Percentiles rank a stretch among this genome's conserved stretches.
These are phyloP conservation scores for Crambe crambe DNA, from an alignment of 37 sponge, comb jelly and placozoan genomes.

Conservation along the genomic window DNA sequence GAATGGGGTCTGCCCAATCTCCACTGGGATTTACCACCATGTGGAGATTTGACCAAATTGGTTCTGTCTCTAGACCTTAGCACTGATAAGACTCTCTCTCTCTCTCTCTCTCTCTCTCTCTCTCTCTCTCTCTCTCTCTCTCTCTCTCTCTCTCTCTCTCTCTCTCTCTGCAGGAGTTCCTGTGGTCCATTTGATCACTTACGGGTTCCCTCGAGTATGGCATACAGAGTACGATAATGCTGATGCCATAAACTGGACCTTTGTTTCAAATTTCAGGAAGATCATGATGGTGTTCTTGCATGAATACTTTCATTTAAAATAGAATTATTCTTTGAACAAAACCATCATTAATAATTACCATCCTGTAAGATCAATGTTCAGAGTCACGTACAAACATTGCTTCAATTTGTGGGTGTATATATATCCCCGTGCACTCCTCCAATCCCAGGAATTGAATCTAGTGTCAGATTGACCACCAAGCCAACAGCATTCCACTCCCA, in stretches of 20 bases:
- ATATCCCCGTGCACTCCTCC: not conserved
- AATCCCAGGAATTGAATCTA: not conserved
- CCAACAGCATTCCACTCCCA: not conserved
- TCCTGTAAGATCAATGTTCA: too few species aligned
- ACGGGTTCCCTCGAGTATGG: conserved; percentile 91
- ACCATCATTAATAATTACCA: too few species aligned
- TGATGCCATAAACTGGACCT: conserved; percentile 62
- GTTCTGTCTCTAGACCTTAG: too few species aligned
- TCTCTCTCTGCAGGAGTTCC: conserved; percentile 73
- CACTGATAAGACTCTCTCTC: conserved; percentile 19
- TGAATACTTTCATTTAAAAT: conserved; percentile 78
- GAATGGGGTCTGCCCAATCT: too few species aligned
- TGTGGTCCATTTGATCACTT: conserved; percentile 81
- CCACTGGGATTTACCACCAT: too few species aligned
- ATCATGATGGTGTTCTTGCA: conserved; percentile 81
- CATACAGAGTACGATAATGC: conserved; percentile 76
- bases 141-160: conserved; percentile 20
- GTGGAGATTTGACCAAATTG: too few species aligned
- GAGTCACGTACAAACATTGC: not conserved
- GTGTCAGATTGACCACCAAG: too few species aligned
- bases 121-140: conserved; percentile 29
- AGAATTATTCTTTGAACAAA: not conserved
- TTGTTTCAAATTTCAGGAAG: conserved; percentile 78
- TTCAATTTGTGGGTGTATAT: not conserved
- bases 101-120: conserved; percentile 30